Evolutionary conservation across 2,888 invertebrate species (phyloP), one percentile per base, ranked within the genome.

Genomic region (Eupithecia abbreviata): DNA sequence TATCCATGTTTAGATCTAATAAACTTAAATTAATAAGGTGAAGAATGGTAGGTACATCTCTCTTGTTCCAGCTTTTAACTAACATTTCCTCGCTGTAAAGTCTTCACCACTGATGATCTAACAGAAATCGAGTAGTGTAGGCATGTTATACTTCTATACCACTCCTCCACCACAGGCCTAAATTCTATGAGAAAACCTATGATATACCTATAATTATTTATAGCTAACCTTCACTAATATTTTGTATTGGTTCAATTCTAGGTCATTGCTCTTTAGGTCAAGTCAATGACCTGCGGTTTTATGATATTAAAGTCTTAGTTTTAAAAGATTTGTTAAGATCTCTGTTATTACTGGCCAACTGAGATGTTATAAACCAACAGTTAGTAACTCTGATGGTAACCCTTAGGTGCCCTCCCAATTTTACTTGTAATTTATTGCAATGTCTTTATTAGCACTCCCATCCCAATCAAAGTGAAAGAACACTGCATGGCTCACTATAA

Each of bases 401-500:
- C 18, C 58, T 55, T 55, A n/a, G 55, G 30, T 18, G 62, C 10
- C 30, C 62, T 62, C 62, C 4, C 62, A 62, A 62, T 10, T 30
- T 10, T 30, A 58, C 9, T 30, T 10, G 62, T 10, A 62, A 51
- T 66, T 42, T 15, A 18, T 68, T 68, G 9, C n/a, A 69, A 49
- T 47, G 2, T 18, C 18, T n/a, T 68, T 68, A 45, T 66, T 42
- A 4, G 42, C 15, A 2, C 42, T 42, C 4, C 30, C 41, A 41
- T 30, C 30, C 4, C 41, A 41, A 41, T 65, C 42, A 68, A 43
- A 41, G 67, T 68, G 45, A 62, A 73, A 51, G 65, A 58, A 58
- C 77, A 77, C 74, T 72, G 7, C 42, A 42, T 58, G 58, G 71
- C 71, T 73, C 75, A 77, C 75, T 72, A 74, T 71, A 4, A 68